These are phyloP conservation scores for Cassiopea andromeda DNA, from an alignment of 30 jellyfish, hydroid and myxozoan species.

Conservation along the genomic window DNA sequence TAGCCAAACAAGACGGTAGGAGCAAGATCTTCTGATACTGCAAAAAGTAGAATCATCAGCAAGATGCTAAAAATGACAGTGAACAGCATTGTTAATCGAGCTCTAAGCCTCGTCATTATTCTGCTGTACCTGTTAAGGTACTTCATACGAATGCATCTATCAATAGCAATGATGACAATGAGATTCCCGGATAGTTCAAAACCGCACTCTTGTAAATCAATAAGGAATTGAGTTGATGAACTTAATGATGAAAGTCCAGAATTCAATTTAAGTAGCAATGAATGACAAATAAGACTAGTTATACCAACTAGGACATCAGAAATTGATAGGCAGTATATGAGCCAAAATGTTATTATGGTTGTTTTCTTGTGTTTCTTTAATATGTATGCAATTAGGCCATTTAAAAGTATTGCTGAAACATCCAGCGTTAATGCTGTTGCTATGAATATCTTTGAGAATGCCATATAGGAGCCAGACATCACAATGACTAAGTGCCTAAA, in stretches of 20 bases:
- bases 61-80: not conserved
- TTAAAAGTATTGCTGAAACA: too few species aligned
- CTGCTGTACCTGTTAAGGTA: too few species aligned
- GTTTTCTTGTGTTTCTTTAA: conserved; percentile 9
- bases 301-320: too few species aligned
- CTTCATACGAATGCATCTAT: too few species aligned
- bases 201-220: not conserved
- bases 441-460: not conserved
- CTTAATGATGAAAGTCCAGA: not conserved
- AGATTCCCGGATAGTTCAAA: not conserved
- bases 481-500: not conserved
- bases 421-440: not conserved
- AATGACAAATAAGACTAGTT: too few species aligned
- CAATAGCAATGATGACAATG: too few species aligned
- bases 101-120: not conserved
- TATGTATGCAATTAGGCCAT: not conserved
- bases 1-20: too few species aligned
- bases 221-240: too few species aligned
- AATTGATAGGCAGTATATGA: too few species aligned
- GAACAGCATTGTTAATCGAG: not conserved
- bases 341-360: not conserved
- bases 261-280: too few species aligned
- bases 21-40: not conserved
- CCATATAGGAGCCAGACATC: too few species aligned
- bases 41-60: not conserved